Percentiles rank a stretch among this genome's conserved stretches.
Conservation (phyloP, 2,888 invertebrate species). For the Lasioglossum lativentre region DNA sequence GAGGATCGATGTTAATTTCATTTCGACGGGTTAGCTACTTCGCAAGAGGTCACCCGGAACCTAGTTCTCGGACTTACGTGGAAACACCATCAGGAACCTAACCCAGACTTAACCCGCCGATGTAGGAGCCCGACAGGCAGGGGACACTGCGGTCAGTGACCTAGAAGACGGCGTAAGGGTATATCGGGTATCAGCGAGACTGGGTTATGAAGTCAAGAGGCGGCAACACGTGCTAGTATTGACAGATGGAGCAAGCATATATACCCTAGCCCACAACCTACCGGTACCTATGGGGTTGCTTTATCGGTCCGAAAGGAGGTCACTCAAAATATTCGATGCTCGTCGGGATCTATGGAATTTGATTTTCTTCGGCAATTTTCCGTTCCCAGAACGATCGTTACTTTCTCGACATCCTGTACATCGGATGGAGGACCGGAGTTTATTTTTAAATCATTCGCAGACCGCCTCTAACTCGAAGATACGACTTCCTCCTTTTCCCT, state of each 20-base stretch:
- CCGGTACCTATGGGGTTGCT: background rate
- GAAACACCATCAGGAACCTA: background rate
- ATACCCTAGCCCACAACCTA: background rate
- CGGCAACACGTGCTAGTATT: background rate
- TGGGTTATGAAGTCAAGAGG: constrained; percentile 5
- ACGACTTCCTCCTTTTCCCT: constrained; percentile 2
- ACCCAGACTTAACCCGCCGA: too few species aligned
- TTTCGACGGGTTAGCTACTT: background rate
- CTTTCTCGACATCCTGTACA: background rate
- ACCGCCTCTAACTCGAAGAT: constrained; percentile 8
- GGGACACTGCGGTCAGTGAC: background rate
- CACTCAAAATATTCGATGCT: background rate
- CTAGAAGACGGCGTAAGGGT: background rate
- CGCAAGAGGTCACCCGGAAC: background rate
- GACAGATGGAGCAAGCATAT: background rate
- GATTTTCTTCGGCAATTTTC: background rate
- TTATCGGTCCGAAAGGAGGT: background rate
- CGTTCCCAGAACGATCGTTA: background rate
- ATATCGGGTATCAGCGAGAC: background rate
- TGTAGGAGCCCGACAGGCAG: background rate
- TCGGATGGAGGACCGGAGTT: constrained; percentile 12
- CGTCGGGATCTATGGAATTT: background rate
- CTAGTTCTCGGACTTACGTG: background rate
- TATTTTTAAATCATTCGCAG: constrained; percentile 55
- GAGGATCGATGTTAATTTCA: background rate